Evolutionary conservation across 2,113 vertebrate species (phyloP).

Genomic region (Pachycephala philippinensis): DNA sequence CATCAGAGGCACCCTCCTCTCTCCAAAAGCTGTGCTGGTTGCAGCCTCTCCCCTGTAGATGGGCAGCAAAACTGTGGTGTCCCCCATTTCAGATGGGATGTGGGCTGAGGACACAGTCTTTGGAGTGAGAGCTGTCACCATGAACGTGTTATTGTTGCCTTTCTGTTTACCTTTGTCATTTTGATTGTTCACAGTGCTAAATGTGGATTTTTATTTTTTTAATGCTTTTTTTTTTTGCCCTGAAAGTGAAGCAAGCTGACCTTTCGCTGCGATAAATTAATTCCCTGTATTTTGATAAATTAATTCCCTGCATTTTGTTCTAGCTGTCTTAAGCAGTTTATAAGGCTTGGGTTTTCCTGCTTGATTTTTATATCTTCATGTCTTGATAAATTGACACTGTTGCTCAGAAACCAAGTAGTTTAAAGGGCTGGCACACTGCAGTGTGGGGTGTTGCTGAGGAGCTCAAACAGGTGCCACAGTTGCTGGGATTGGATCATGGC

Average conservation of each 20-base stretch:
- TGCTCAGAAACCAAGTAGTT: not conserved
- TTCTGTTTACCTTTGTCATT: not conserved
- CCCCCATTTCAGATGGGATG: too few relatives aligned
- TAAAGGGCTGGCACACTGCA: not conserved
- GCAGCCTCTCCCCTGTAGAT: not conserved
- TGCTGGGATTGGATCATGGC: not conserved
- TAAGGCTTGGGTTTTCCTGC: not conserved
- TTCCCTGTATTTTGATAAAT: not conserved
- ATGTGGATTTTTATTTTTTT: not conserved
- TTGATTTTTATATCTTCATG: not conserved
- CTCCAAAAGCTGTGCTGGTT: not conserved
- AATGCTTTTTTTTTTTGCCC: accelerated
- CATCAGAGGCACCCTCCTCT: not conserved
- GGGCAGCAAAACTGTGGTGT: not conserved
- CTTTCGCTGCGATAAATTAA: not conserved
- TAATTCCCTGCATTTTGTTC: not conserved
- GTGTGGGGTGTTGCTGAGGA: not conserved
- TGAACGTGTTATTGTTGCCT: not conserved
- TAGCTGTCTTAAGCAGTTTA: not conserved
- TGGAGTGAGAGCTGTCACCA: not conserved
- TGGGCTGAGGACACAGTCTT: too few relatives aligned
- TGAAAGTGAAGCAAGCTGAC: not conserved
- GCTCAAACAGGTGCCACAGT: not conserved
- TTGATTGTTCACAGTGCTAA: not conserved
- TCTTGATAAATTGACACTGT: not conserved